Base-by-base conservation (phyloP, 2,113 vertebrate genomes). In the Barbus barbus region DNA sequence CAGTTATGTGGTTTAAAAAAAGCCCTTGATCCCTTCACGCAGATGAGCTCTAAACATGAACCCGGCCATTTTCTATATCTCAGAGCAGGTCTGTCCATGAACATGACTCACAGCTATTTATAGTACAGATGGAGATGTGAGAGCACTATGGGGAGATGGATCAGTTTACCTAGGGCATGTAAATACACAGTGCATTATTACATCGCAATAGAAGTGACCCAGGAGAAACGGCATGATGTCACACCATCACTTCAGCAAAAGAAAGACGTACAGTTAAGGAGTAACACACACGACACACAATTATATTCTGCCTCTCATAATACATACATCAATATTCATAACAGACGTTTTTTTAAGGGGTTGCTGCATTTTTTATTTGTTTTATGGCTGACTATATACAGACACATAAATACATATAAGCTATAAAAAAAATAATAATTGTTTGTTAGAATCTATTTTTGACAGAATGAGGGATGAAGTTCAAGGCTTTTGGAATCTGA, bases 101-200 rank as follows among this genome's bases (percentile, higher is more conserved):
- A 78, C 38, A 84, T 87, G 86, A 89, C 84, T 89, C 90, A 87
- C 51, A 53, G 85, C 77, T 88, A 88, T 86, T 85, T 85, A 79
- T 85, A 87, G 83, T n/a, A 44, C 71, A 16, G 61, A 80, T 16
- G 79, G 63, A 65, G 73, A 81, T 44, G 31, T 72, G 69, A 74
- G 80, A 82, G 41, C 3, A 67, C 65, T 73, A 84, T 73, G 84
- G 58, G 22, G 61, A 83, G 58, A 83, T 61, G 36, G 58, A 85
- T 83, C 83, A 83, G 75, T 85, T 87, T 63, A 65, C 46, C 84
- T 5, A 8, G 12, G 76, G 56, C 56, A 38, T 51, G 71, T 36
- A 69, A 85, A 85, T 85, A 80, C 84, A 65, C 78, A 26, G 24
- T 46, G 14, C 26, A 44, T 78, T 83, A 67, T 84, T 46, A 26